Conservation (phyloP, 30 jellyfish, hydroid and myxozoan genomes). For the Aurelia sp. region DNA sequence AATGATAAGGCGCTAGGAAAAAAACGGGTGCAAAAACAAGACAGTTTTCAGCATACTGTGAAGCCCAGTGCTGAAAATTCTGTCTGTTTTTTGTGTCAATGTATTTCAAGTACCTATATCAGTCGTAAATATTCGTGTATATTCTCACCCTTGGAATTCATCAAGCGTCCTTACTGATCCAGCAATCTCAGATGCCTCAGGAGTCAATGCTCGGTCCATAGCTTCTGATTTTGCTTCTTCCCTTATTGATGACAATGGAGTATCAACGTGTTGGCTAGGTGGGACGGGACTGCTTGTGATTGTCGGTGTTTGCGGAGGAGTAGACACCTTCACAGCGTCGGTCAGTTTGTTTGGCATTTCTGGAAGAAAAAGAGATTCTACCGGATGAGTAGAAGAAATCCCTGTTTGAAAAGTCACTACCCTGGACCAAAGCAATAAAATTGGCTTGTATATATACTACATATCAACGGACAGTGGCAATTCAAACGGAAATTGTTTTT, state of each 20-base stretch:
- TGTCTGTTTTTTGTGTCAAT: no score
- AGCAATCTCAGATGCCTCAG: slow-evolving; percentile 28
- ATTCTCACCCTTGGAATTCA: slow-evolving; percentile 45
- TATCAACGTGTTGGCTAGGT: slow-evolving; percentile 1
- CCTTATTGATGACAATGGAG: slow-evolving; percentile 58
- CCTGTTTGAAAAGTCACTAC: no score
- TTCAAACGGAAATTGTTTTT: no score
- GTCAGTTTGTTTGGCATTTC: background rate
- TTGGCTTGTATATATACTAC: no score
- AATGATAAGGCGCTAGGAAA: no score
- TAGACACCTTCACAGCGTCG: slow-evolving; percentile 11
- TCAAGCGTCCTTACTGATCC: slow-evolving; percentile 12
- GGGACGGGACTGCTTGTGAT: slow-evolving; percentile 8
- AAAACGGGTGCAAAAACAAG: no score
- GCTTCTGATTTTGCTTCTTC: slow-evolving; percentile 51
- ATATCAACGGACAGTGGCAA: no score
- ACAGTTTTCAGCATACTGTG: background rate
- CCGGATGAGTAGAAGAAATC: no score
- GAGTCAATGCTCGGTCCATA: slow-evolving; percentile 38
- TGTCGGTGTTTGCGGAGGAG: slow-evolving; percentile 68
- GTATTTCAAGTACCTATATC: background rate
- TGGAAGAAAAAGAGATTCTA: background rate
- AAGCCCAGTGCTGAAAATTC: background rate
- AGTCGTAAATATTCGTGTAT: background rate
- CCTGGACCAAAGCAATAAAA: no score